Percentiles rank a stretch among this genome's conserved stretches.
These are phyloP conservation scores for Betta splendens DNA, from an alignment of 2,797 vertebrate genomes.

Conservation along the genomic window DNA sequence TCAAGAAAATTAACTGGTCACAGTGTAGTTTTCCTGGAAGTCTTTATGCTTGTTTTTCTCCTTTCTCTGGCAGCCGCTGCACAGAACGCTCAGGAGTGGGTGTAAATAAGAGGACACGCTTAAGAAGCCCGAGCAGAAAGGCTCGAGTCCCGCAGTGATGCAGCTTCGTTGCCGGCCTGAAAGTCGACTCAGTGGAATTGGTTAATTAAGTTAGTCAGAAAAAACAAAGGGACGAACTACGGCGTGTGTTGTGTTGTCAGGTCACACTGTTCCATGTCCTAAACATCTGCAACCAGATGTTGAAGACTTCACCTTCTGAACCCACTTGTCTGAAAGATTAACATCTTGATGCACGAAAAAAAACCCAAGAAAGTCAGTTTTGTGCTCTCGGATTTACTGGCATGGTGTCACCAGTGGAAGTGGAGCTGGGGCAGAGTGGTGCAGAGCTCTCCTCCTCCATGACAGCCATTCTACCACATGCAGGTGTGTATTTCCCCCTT, in stretches of 20 bases:
- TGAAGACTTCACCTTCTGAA: constrained; percentile 34
- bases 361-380: constrained; percentile 18
- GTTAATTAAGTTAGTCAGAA: constrained; percentile 33
- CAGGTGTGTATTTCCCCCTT: constrained; percentile 48
- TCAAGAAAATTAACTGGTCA: constrained; percentile 45
- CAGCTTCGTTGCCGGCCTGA: constrained; percentile 6
- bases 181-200: constrained; percentile 9
- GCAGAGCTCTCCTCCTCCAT: constrained; percentile 56
- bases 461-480: constrained; percentile 56
- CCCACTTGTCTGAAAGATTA: constrained; percentile 38
- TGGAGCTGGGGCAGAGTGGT: constrained; percentile 75
- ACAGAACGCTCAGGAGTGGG: constrained; percentile 32
- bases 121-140: constrained; percentile 41
- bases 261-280: constrained; percentile 23
- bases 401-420: constrained; percentile 71
- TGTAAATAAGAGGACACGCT: constrained; percentile 36
- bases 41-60: constrained; percentile 1
- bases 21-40: constrained; percentile 48
- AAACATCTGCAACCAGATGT: constrained; percentile 44
- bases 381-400: constrained; percentile 68
- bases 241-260: constrained; percentile 19
- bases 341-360: constrained; percentile 13
- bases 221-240: constrained; percentile 1
- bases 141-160: constrained; percentile 1
- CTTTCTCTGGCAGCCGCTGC: constrained; percentile 27